Conservation (phyloP, 2,797 vertebrate genomes). For the Crotalus adamanteus region DNA sequence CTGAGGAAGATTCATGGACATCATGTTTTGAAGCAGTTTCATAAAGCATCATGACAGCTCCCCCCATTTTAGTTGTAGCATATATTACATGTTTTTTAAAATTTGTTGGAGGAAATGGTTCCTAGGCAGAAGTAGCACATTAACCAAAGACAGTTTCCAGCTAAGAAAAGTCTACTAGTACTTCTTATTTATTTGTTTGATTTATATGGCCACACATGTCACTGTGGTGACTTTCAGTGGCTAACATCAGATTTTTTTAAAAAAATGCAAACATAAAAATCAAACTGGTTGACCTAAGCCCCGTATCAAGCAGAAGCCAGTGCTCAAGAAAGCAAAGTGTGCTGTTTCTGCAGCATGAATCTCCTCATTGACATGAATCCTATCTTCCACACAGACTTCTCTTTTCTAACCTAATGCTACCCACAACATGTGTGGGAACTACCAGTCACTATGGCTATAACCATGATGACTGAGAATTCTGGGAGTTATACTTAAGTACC, state of each 20-base stretch:
- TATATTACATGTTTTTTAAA: neutral
- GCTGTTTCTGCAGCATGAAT: neutral
- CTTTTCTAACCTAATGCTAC: neutral
- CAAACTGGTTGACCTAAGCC: neutral
- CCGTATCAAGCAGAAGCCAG: neutral
- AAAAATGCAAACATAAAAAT: neutral
- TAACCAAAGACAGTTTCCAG: neutral
- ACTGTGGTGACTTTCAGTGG: neutral
- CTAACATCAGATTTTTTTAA: neutral
- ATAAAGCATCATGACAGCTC: neutral
- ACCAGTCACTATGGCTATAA: neutral
- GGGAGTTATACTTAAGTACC: neutral
- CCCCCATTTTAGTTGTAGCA: neutral
- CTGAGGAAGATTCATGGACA: neutral
- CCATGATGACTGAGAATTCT: neutral
- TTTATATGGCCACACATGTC: neutral
- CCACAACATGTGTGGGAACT: neutral
- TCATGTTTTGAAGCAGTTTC: neutral
- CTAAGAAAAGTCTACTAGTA: neutral
- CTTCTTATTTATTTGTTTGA: neutral
- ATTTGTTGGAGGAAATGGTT: neutral
- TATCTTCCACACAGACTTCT: neutral
- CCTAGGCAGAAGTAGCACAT: neutral
- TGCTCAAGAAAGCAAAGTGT: neutral
- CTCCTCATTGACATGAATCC: neutral